phyloP scores from a whole-genome alignment of 2,888 invertebrate genomes.

The Physocephala rufipes region DNA sequence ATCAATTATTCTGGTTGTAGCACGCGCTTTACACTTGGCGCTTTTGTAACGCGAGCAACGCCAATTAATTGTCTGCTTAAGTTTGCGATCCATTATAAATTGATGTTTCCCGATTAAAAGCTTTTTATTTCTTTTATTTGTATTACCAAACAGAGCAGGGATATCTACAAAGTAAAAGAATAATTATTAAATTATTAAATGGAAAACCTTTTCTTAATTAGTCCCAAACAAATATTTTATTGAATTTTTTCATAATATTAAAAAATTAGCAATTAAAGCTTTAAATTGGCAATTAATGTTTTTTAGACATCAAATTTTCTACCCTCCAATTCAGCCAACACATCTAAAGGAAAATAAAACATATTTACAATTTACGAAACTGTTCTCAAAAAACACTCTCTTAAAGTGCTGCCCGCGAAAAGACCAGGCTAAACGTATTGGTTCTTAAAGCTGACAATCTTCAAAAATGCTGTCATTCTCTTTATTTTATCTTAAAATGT shows the following conservation, averaged over 20 bases:
- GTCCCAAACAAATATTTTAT: slow-evolving; percentile 12
- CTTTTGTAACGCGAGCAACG: slow-evolving; percentile 62
- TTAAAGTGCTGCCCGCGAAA: too few relatives aligned
- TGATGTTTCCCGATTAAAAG: slow-evolving; percentile 57
- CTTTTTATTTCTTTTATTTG: slow-evolving; percentile 62
- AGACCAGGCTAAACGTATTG: too few relatives aligned
- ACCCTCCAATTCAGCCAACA: too few relatives aligned
- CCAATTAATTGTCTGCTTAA: slow-evolving; percentile 63
- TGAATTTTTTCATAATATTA: background rate
- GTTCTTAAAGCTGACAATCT: too few relatives aligned
- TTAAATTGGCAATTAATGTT: too few relatives aligned
- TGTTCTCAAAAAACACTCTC: too few relatives aligned
- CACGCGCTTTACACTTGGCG: slow-evolving; percentile 62
- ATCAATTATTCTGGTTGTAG: slow-evolving; percentile 57
- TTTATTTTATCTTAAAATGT: too few relatives aligned
- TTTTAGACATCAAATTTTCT: too few relatives aligned
- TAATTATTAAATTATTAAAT: slow-evolving; percentile 13
- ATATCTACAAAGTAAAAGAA: slow-evolving; percentile 41
- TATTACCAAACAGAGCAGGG: slow-evolving; percentile 56
- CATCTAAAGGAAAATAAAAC: too few relatives aligned
- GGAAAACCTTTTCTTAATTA: background rate
- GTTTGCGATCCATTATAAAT: slow-evolving; percentile 61
- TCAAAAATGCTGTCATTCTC: too few relatives aligned
- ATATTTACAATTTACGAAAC: too few relatives aligned
- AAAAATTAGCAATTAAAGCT: too few relatives aligned